Evolutionary conservation across 2,888 invertebrate species (phyloP).

Genomic region (Mellilla xanthometata): DNA sequence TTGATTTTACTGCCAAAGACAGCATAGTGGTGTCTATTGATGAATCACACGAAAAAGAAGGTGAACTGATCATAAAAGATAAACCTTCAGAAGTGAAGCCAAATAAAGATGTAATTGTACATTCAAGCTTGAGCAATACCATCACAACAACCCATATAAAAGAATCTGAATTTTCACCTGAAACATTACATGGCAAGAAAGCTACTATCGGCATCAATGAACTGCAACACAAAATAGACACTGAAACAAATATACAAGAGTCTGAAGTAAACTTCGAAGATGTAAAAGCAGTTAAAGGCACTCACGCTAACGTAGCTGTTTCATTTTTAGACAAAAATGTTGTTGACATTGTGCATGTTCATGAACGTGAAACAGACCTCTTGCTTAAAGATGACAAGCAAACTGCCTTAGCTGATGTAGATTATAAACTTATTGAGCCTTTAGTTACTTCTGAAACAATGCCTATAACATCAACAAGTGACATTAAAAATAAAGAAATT

Average conservation of each 20-base stretch:
- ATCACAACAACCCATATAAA: constrained; percentile 86
- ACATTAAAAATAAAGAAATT: constrained; percentile 80
- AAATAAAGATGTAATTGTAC: constrained; percentile 58
- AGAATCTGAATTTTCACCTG: constrained; percentile 80
- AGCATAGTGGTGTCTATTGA: constrained; percentile 81
- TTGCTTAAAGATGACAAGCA: constrained; percentile 73
- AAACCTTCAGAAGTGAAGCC: constrained; percentile 55
- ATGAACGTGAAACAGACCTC: constrained; percentile 86
- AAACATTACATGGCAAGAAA: constrained; percentile 70
- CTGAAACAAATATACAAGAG: constrained; percentile 83
- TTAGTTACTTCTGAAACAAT: constrained; percentile 81
- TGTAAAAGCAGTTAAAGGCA: constrained; percentile 58
- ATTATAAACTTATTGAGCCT: constrained; percentile 82
- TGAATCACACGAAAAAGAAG: constrained; percentile 86
- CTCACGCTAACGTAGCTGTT: constrained; percentile 73
- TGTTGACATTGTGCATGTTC: constrained; percentile 81
- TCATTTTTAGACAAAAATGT: constrained; percentile 82
- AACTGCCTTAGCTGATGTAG: constrained; percentile 80
- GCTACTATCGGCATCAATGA: constrained; percentile 84
- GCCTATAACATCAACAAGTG: constrained; percentile 61
- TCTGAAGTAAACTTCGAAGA: constrained; percentile 79
- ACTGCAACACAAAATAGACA: constrained; percentile 83
- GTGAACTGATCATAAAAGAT: constrained; percentile 64
- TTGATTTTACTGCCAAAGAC: constrained; percentile 84
- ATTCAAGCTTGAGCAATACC: constrained; percentile 82